These are phyloP conservation scores for Periphyllus acericola DNA, from an alignment of 2,888 invertebrate species.

Conservation along the genomic window DNA sequence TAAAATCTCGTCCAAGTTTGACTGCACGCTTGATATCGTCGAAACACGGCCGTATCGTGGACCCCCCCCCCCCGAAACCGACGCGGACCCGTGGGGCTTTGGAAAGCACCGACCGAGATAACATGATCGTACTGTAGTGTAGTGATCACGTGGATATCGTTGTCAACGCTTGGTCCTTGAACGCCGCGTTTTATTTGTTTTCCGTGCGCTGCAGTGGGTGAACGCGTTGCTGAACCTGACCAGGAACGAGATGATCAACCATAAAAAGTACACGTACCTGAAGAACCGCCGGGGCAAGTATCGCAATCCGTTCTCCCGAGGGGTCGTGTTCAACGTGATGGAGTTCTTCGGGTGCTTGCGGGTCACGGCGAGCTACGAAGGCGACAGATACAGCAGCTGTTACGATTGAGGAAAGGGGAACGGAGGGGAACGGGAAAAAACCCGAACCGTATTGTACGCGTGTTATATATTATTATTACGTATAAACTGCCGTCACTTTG, in stretches of 20 bases:
- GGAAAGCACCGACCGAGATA: too few relatives aligned
- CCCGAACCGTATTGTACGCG: neutral
- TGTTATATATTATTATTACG: neutral
- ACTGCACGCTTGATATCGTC: neutral
- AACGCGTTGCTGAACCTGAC: conserved; percentile 94
- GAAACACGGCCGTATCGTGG: too few relatives aligned
- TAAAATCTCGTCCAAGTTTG: neutral
- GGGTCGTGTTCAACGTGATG: conserved; percentile 84
- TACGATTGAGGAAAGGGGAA: conserved; percentile 38
- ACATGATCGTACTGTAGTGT: too few relatives aligned
- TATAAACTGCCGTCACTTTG: conserved; percentile 25
- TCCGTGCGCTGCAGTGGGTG: conserved; percentile 74
- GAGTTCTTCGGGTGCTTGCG: conserved; percentile 91
- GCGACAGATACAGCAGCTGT: conserved; percentile 76
- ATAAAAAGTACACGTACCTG: conserved; percentile 88
- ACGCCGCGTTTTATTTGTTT: neutral
- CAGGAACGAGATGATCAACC: conserved; percentile 95
- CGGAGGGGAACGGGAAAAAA: neutral
- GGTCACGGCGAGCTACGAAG: conserved; percentile 69
- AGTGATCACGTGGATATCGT: too few relatives aligned
- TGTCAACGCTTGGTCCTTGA: too few relatives aligned
- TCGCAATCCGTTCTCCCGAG: conserved; percentile 91
- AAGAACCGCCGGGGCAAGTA: conserved; percentile 89
- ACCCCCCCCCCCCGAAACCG: too few relatives aligned
- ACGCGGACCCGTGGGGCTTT: too few relatives aligned